Evolutionary conservation across 2,113 vertebrate genomes (phyloP), one percentile per base, ranked within the genome.

Genomic region (Gopherus evgoodei): DNA sequence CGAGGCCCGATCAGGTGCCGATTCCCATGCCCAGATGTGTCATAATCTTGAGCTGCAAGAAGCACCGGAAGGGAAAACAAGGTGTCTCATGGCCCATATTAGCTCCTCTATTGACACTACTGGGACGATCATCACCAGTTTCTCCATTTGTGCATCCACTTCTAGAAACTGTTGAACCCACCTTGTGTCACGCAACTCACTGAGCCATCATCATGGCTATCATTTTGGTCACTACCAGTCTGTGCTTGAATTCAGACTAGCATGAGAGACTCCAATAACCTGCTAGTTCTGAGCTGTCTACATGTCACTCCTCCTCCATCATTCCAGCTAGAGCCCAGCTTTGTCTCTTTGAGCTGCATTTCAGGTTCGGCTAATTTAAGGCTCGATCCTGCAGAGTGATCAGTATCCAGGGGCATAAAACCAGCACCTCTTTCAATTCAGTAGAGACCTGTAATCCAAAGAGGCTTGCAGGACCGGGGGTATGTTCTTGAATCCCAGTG

Each of bases 351-450:
- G 11, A 35, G 49, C 31, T 35, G 6, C 50, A 7, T 19, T 10
- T 81, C 78, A n/a, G 11, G 50, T n/a, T n/a, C 5, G 9, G 19
- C 17, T n/a, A n/a, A 11, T 35, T 81, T 81, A 50, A 50, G 6
- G 49, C 79, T 53, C 19, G 4, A 12, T 9, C 35, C 19, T n/a
- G 31, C 79, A 50, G 16, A 12, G 29, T 19, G 31, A 52, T 12
- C 53, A 1, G 22, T 59, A 29, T 2, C 16, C 19, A 31, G 11
- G 1, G 53, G 4, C 24, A 3, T 2, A 38, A 53, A 85, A 29
- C 6, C 75, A 29, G 75, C 44, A 13, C 25, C 24, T 25, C 42
- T 47, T 78, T 78, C 75, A 44, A 25, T 27, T 78, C 75, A 12
- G 24, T 4, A 27, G n/a, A 44, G 24, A 78, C 42, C 38, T 44